Evolutionary conservation across 2,888 invertebrate genomes (phyloP).

Genomic region (Ochlodes sylvanus): DNA sequence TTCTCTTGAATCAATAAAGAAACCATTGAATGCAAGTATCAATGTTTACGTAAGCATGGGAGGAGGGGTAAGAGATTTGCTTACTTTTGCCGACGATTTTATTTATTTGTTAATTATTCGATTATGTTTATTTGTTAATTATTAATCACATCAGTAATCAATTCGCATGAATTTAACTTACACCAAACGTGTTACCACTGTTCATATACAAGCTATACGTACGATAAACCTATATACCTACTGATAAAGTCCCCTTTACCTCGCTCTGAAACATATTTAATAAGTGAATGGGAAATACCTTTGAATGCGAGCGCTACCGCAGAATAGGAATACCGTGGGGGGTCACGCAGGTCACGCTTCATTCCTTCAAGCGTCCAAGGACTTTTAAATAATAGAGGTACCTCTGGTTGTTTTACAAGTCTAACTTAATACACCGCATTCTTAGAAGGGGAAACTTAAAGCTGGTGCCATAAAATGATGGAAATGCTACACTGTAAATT

Average conservation of each 20-base stretch:
- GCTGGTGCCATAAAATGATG: too few species aligned
- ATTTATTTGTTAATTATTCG: too few species aligned
- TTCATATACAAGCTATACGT: not conserved
- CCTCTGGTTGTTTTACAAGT: not conserved
- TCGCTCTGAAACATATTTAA: slow-evolving; percentile 28
- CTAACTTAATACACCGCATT: too few species aligned
- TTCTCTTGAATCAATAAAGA: too few species aligned
- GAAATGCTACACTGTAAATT: too few species aligned
- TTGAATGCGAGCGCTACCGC: slow-evolving; percentile 5
- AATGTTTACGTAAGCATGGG: too few species aligned
- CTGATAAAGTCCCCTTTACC: slow-evolving; percentile 21
- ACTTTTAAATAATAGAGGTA: not conserved
- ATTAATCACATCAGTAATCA: not conserved
- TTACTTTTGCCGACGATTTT: too few species aligned
- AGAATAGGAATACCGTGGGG: slow-evolving; percentile 21
- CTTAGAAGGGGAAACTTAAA: too few species aligned
- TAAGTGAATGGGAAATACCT: slow-evolving; percentile 33
- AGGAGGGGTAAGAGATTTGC: too few species aligned
- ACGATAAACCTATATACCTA: slow-evolving; percentile 3
- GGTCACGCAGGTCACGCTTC: slow-evolving; percentile 23
- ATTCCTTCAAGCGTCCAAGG: slow-evolving; percentile 16
- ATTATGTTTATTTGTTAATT: too few species aligned
- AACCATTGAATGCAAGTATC: too few species aligned
- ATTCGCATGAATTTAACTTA: not conserved
- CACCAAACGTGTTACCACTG: not conserved